Evolutionary conservation across 2,797 vertebrate genomes (phyloP).

Genomic region (Erithacus rubecula): DNA sequence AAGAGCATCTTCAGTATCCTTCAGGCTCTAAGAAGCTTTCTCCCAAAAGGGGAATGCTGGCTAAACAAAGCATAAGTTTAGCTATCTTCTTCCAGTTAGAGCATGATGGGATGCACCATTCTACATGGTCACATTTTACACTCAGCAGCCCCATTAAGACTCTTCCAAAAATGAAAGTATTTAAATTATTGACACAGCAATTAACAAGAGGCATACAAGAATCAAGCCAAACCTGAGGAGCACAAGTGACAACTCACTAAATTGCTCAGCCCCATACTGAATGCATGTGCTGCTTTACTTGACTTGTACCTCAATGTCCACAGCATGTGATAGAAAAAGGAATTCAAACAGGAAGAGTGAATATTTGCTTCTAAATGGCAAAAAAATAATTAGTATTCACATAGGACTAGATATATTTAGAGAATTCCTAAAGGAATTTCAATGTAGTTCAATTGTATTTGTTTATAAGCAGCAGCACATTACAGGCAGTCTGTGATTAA

Average conservation of each 20-base stretch:
- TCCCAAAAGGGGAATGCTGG: not conserved
- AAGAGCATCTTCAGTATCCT: not conserved
- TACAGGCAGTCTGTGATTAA: constrained; percentile 62
- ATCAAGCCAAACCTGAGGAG: constrained; percentile 1
- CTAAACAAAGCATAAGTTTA: not conserved
- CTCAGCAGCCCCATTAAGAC: not conserved
- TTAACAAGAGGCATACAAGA: not conserved
- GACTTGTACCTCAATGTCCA: not conserved
- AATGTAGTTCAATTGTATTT: constrained; percentile 65
- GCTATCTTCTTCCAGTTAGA: not conserved
- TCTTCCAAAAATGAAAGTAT: not conserved
- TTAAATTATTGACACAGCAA: not conserved
- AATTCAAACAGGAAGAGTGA: constrained; percentile 35
- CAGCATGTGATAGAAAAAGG: constrained; percentile 9
- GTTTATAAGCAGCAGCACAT: constrained; percentile 33
- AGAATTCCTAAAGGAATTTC: constrained; percentile 60
- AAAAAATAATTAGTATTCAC: constrained; percentile 41
- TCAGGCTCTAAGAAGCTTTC: not conserved
- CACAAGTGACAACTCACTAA: not conserved
- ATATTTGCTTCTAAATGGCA: constrained; percentile 44
- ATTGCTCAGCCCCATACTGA: not conserved
- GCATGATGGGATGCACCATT: not conserved
- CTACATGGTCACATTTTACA: not conserved
- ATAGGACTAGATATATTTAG: constrained; percentile 61
- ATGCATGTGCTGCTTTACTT: not conserved